Conservation (phyloP, 2,113 vertebrate genomes). For the Hyla sarda region DNA sequence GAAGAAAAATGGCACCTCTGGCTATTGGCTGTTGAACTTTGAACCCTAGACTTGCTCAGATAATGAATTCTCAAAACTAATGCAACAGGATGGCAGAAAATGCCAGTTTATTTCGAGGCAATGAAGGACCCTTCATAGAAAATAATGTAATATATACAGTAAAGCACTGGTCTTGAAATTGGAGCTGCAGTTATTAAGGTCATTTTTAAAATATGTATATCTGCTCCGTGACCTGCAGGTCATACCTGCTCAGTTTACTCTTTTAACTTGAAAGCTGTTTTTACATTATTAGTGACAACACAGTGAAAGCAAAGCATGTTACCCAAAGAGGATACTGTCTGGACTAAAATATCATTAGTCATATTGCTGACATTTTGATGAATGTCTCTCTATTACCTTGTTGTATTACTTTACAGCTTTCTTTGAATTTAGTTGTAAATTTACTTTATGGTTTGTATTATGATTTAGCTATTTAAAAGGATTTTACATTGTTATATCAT, state of each 20-base stretch:
- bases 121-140: not conserved
- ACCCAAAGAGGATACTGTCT: slow-evolving; percentile 23
- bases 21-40: slow-evolving; percentile 56
- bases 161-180: slow-evolving; percentile 22
- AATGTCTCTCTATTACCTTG: slow-evolving; percentile 26
- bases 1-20: slow-evolving; percentile 50
- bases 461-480: not conserved
- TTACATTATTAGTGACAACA: slow-evolving; percentile 49
- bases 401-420: not conserved
- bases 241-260: slow-evolving; percentile 50
- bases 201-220: slow-evolving; percentile 51
- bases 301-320: slow-evolving; percentile 17
- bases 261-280: slow-evolving; percentile 49
- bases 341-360: slow-evolving; percentile 44
- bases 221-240: slow-evolving; percentile 49
- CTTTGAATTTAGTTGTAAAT: not conserved
- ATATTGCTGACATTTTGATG: slow-evolving; percentile 45
- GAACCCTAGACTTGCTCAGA: slow-evolving; percentile 39
- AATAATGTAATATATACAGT: slow-evolving; percentile 33
- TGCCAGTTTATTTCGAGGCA: not conserved
- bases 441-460: not conserved
- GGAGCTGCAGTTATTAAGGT: slow-evolving; percentile 39
- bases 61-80: slow-evolving; percentile 55
- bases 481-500: not conserved
- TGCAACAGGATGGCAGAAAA: slow-evolving; percentile 24